Evolutionary conservation across 2,888 invertebrate genomes (phyloP).

Genomic region (Cetonia aurata): DNA sequence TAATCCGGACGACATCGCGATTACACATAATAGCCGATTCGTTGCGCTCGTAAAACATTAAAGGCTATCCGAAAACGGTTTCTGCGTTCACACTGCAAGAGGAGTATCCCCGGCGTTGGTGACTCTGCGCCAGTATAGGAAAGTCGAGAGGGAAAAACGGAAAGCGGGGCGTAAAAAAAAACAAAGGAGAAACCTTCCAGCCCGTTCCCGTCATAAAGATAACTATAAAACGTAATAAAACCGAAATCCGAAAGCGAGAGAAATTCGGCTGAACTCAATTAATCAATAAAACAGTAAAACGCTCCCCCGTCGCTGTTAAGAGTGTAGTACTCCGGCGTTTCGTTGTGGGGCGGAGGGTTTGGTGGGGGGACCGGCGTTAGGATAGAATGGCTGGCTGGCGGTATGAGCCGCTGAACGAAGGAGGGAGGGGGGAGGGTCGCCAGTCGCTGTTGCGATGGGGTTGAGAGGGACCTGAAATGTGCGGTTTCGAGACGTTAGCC

Average conservation of each 20-base stretch:
- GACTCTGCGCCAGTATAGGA: constrained; percentile 20
- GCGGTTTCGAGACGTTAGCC: constrained; percentile 67
- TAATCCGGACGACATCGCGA: constrained; percentile 57
- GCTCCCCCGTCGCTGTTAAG: constrained; percentile 66
- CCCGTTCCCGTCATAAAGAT: constrained; percentile 58
- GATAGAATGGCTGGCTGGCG: constrained; percentile 52
- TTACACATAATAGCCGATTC: constrained; percentile 60
- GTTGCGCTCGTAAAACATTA: constrained; percentile 57
- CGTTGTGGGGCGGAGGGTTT: constrained; percentile 37
- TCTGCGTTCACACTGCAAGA: constrained; percentile 20
- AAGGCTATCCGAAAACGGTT: constrained; percentile 50
- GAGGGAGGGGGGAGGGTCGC: constrained; percentile 46
- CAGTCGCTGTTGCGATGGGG: constrained; percentile 51
- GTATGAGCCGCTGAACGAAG: constrained; percentile 36
- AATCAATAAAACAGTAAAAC: constrained; percentile 68
- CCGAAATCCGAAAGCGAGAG: constrained; percentile 64
- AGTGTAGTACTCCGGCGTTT: constrained; percentile 55
- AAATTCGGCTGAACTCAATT: constrained; percentile 67
- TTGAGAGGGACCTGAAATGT: constrained; percentile 64
- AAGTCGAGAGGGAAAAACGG: constrained; percentile 13
- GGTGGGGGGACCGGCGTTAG: constrained; percentile 48
- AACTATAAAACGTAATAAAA: constrained; percentile 65
- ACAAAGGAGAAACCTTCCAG: constrained; percentile 18
- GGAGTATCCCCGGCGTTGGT: constrained; percentile 19
- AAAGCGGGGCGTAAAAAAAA: constrained; percentile 55